A percentile compares a stretch with the other conserved stretches of the same genome.
Evolutionary conservation across 2,888 invertebrate species (phyloP).

Genomic region (Neoaliturus tenellus): DNA sequence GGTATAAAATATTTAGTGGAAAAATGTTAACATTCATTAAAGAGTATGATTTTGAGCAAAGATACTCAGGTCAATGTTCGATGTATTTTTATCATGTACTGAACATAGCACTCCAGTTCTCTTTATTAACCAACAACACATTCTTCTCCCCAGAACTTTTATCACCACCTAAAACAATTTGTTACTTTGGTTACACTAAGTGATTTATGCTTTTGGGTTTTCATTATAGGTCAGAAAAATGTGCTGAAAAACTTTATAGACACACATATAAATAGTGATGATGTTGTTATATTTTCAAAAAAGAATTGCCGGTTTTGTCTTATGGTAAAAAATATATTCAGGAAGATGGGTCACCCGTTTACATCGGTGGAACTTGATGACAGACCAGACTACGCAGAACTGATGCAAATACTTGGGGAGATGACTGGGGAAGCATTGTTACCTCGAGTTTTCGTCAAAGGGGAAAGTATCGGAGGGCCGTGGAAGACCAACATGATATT

Average conservation of each 20-base stretch:
- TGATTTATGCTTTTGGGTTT: no score
- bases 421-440: neutral
- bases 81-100: no score
- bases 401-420: neutral
- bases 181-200: no score
- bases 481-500: neutral
- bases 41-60: no score
- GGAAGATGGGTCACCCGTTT: neutral
- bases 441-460: neutral
- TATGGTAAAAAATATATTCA: slow-evolving; percentile 30
- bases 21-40: no score
- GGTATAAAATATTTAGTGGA: no score
- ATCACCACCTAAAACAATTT: no score
- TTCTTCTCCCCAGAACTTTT: no score
- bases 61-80: no score
- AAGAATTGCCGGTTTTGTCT: neutral
- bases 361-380: neutral
- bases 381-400: neutral
- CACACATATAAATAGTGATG: slow-evolving; percentile 7
- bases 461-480: slow-evolving; percentile 1
- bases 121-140: no score
- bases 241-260: neutral
- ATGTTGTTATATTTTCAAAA: slow-evolving; percentile 32
- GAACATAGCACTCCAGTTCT: no score
- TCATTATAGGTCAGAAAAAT: neutral